Conservation (phyloP, 2,113 vertebrate species). For the Kryptolebias marmoratus region DNA sequence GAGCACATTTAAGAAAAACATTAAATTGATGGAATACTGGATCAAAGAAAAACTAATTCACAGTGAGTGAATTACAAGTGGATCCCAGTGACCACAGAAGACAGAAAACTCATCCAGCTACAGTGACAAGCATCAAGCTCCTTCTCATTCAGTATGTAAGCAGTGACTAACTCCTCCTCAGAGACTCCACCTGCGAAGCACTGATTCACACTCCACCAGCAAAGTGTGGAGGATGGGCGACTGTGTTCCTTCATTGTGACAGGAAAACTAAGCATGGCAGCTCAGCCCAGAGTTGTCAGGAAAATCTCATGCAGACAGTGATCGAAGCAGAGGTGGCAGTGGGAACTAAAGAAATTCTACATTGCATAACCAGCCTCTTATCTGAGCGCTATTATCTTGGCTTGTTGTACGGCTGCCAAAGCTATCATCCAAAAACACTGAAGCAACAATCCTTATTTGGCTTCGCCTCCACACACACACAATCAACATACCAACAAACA, state of each 20-base stretch:
- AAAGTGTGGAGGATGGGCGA: conserved; percentile 16
- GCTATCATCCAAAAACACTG: conserved; percentile 58
- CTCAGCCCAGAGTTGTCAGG: conserved; percentile 54
- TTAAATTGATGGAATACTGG: no score
- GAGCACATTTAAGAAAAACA: not conserved
- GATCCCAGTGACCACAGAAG: not conserved
- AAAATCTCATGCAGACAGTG: conserved; percentile 58
- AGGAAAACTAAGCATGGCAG: conserved; percentile 43
- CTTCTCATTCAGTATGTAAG: conserved; percentile 10
- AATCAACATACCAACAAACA: conserved; percentile 56
- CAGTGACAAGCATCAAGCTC: not conserved
- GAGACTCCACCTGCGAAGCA: conserved; percentile 22
- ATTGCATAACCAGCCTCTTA: conserved; percentile 72
- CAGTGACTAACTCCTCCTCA: conserved; percentile 27
- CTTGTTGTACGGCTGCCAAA: conserved; percentile 69
- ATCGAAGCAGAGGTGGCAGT: conserved; percentile 42
- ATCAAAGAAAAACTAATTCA: not conserved
- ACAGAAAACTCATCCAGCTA: conserved; percentile 2
- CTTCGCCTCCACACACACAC: conserved; percentile 40
- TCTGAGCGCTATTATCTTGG: conserved; percentile 75
- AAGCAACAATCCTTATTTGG: conserved; percentile 59
- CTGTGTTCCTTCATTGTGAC: conserved; percentile 40
- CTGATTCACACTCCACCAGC: conserved; percentile 25
- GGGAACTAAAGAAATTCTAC: conserved; percentile 62
- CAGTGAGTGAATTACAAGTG: conserved; percentile 6